Evolutionary conservation across 2,888 invertebrate species (phyloP).

Genomic region (Hypselothyrea guttata): DNA sequence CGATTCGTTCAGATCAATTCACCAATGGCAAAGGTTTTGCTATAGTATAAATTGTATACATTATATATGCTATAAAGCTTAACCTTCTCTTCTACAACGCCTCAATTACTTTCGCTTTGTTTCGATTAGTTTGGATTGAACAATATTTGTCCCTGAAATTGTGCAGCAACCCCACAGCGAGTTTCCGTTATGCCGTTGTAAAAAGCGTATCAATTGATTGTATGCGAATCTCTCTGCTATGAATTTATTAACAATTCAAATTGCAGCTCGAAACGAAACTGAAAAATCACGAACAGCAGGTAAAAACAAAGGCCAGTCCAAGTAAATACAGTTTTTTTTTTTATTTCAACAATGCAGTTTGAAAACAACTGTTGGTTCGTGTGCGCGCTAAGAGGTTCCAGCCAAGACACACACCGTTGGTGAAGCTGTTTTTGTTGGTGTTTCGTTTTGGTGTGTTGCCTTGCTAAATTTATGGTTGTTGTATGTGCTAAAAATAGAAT

Average conservation of each 20-base stretch:
- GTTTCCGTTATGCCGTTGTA: constrained; percentile 53
- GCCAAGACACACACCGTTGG: background rate
- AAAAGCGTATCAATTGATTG: constrained; percentile 48
- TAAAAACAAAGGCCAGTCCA: constrained; percentile 12
- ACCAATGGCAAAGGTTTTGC: constrained; percentile 15
- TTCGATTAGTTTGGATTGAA: constrained; percentile 11
- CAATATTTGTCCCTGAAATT: constrained; percentile 68
- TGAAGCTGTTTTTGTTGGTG: background rate
- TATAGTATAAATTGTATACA: no score
- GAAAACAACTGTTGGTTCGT: constrained; percentile 21
- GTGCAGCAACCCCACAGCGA: constrained; percentile 64
- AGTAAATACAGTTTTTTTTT: constrained; percentile 7
- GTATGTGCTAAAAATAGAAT: background rate
- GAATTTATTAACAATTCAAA: constrained; percentile 73
- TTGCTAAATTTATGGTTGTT: constrained; percentile 4
- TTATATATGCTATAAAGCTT: no score
- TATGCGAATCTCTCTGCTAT: constrained; percentile 43
- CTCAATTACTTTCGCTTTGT: constrained; percentile 13
- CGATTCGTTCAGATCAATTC: constrained; percentile 61
- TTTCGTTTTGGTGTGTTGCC: background rate
- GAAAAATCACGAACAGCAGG: constrained; percentile 18
- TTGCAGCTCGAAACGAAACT: constrained; percentile 35
- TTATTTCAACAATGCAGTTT: constrained; percentile 19
- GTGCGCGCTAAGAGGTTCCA: constrained; percentile 8
- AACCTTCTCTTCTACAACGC: no score